A percentile compares a stretch with the other conserved stretches of the same genome.
Conservation (phyloP, 2,888 invertebrate species). For the Callosobruchus maculatus region DNA sequence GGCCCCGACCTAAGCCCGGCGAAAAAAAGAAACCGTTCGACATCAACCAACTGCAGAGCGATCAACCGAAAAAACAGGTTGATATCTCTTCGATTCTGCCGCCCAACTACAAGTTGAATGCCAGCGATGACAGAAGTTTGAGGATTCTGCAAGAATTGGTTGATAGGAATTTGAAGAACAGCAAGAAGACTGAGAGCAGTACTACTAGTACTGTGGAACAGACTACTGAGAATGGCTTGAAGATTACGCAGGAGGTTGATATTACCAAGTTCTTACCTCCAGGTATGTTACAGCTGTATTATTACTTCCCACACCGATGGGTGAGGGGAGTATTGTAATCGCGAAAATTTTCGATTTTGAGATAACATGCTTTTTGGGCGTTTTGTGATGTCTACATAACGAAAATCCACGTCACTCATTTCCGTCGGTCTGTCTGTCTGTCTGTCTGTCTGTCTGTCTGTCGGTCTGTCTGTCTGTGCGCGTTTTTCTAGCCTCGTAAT, state of each 20-base stretch:
- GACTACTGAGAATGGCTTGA: constrained; percentile 20
- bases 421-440: no score
- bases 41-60: constrained; percentile 36
- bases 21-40: constrained; percentile 18
- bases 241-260: constrained; percentile 1
- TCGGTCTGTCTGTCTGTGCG: no score
- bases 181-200: neutral
- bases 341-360: no score
- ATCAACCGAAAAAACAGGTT: constrained; percentile 32
- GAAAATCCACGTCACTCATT: no score
- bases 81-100: constrained; percentile 45
- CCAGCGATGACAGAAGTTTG: constrained; percentile 26
- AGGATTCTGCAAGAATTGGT: constrained; percentile 31
- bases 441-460: no score
- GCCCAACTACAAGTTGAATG: constrained; percentile 45
- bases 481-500: no score
- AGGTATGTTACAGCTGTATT: no score
- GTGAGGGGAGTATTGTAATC: no score
- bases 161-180: constrained; percentile 13
- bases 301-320: no score
- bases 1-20: constrained; percentile 20
- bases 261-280: constrained; percentile 4
- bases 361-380: no score
- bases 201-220: constrained; percentile 1
- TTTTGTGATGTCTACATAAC: no score